Percentiles rank a stretch among this genome's conserved stretches.
phyloP scores from a whole-genome alignment of 2,888 invertebrate species.

The Colostygia pectinataria region DNA sequence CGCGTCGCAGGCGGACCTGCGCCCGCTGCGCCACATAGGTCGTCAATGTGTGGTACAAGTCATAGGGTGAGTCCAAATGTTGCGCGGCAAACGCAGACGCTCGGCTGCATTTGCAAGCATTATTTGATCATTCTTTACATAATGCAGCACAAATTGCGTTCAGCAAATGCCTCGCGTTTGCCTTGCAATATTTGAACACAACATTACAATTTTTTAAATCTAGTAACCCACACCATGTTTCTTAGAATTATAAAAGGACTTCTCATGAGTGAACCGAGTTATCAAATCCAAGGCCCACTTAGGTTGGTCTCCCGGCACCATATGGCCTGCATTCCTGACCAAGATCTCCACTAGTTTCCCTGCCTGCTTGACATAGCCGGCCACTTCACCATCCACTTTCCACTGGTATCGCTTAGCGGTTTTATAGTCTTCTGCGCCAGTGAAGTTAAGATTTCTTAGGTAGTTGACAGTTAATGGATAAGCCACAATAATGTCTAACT shows the following conservation, averaged over 20 bases:
- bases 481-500: slow-evolving; percentile 95
- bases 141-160: too few species aligned
- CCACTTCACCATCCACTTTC: slow-evolving; percentile 86
- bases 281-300: slow-evolving; percentile 90
- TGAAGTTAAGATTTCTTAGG: slow-evolving; percentile 87
- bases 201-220: background rate
- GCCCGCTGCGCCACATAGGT: too few species aligned
- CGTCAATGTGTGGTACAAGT: too few species aligned
- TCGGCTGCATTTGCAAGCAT: too few species aligned
- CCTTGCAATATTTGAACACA: too few species aligned
- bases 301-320: slow-evolving; percentile 91
- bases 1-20: too few species aligned
- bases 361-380: slow-evolving; percentile 89
- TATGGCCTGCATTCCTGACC: slow-evolving; percentile 91
- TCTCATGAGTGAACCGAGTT: slow-evolving; percentile 84
- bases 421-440: slow-evolving; percentile 85
- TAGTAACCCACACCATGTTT: slow-evolving; percentile 33
- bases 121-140: too few species aligned
- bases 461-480: slow-evolving; percentile 93
- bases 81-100: too few species aligned
- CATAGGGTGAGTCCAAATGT: too few species aligned
- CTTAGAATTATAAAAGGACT: slow-evolving; percentile 56
- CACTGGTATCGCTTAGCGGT: slow-evolving; percentile 86
- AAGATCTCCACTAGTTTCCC: slow-evolving; percentile 88
- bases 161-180: too few species aligned